Evolutionary conservation across 1,140 invertebrate genomes (phyloP), one percentile per base, ranked within the genome.

Genomic region (Semibalanus balanoides): DNA sequence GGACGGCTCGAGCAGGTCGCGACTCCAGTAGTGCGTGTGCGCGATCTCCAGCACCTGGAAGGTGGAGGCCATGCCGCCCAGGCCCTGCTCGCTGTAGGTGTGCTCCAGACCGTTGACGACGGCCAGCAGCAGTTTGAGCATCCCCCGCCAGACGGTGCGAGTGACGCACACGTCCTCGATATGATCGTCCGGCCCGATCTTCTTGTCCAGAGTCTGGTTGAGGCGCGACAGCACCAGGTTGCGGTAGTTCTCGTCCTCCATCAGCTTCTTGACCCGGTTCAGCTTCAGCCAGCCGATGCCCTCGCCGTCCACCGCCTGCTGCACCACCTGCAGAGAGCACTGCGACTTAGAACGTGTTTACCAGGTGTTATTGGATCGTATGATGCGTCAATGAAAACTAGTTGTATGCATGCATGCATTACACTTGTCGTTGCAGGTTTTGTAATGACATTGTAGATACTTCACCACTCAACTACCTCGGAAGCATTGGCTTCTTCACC

Each of bases 211-310:
- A 77, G 95, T 96, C 79, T 92, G 91, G 83, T 99, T 99, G 17
- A 99, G 86, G 82, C 97, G 95, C 74, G 92, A 94, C 0, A 99
- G 89, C 19, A 98, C 92, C 83, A 99, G 91, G 82, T 96, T 97
- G 43, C 98, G 87, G 86, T 99, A 97, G 76, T 93, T 98, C 85
- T 99, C 98, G 84, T 99, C 97, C 84, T 99, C 97, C 94, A 99
- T 97, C 9, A 99, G 84, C 82, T 97, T 97, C 82, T 95, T 95
- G 29, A 99, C 86, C 51, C 96, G 89, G 82, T 93, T 96, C 11
- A 97, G 84, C 84, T 98, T 97, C 29, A 99, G 85, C 94, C 97
- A 99, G 51, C 96, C 95, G 27, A 99, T 91, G 3, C 97, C 96
- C 86, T 99, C 95, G 17, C 97, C 98, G 74, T 93, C 91, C 73